These are phyloP conservation scores for Psittacula derbiana DNA, from an alignment of 2,797 vertebrate genomes.

Conservation along the genomic window DNA sequence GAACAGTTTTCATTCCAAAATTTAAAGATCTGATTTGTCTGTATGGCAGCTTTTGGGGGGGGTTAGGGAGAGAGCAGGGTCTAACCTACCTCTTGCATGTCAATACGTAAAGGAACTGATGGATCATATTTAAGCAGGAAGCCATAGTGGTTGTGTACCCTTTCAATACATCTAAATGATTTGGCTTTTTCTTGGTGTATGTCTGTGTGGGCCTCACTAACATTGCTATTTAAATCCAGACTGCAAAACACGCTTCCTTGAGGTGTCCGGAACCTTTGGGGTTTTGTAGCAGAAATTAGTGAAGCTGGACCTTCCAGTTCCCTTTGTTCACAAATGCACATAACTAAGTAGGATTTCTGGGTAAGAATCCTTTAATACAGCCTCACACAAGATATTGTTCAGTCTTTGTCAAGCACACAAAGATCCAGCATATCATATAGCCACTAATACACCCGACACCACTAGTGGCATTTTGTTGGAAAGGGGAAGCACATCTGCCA, in stretches of 20 bases:
- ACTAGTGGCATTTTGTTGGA: neutral
- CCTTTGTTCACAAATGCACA: neutral
- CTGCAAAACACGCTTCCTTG: neutral
- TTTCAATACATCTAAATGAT: neutral
- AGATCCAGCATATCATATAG: neutral
- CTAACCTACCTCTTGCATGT: neutral
- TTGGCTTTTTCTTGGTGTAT: neutral
- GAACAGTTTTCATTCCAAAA: neutral
- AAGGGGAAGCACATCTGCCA: slow-evolving; percentile 46
- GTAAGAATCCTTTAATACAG: neutral
- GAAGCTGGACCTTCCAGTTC: neutral
- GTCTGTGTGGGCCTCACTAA: neutral
- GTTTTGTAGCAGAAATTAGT: neutral
- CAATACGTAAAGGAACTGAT: neutral
- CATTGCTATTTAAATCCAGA: neutral
- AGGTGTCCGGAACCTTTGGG: neutral
- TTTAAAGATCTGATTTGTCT: neutral
- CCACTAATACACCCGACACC: neutral
- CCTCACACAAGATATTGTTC: neutral
- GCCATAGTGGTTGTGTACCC: neutral
- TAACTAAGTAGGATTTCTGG: neutral
- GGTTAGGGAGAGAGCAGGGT: neutral
- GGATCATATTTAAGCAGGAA: neutral
- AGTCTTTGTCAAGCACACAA: neutral
- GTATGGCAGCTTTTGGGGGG: neutral